Evolutionary conservation across 2,113 vertebrate species (phyloP), one percentile per base, ranked within the genome.

Genomic region (Bubo blakistoni): DNA sequence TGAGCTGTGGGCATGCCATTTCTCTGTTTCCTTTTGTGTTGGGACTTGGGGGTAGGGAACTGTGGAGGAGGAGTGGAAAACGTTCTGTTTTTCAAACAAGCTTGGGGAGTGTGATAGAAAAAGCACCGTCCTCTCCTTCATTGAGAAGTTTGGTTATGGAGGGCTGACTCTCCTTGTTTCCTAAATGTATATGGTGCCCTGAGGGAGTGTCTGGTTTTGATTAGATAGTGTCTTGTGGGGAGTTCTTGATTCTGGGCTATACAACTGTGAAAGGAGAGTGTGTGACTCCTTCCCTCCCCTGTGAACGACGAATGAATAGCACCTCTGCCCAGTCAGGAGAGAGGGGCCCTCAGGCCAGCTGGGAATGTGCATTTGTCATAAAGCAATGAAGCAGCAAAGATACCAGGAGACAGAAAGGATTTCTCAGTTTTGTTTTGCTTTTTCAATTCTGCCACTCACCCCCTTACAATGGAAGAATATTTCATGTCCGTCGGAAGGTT

Each of bases 351-450:
- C 73, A 62, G 94, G 96, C 92, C 94, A 95, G 55, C 67, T 38
- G 38, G 81, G 58, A 88, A 86, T 66, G 83, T 94, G 81, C 81
- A 97, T 95, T 96, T 96, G 94, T 97, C 96, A 97, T 91, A 94
- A 95, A 80, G 89, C 92, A 96, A 95, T 92, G 96, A 96, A 97
- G 92, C 69, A 95, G 93, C 94, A 97, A 97, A 96, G 90, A 96
- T 93, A 88, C 26, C 87, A 94, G 80, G 74, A 95, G 95, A 96
- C 95, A 90, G 88, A 90, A 78, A 89, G 63, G 73, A 87, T 96
- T 92, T 88, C 81, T 96, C 58, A 42, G 58, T 57, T 81, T 90
- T 90, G 59, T 82, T 91, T 81, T 85, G 76, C 51, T 78, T 24
- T 90, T 92, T 86, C 63, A 66, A 25, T 90, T 85, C 86, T 86